Base-by-base conservation (phyloP, 2,888 invertebrate species). In the Caenorhabditis sp. region DNA sequence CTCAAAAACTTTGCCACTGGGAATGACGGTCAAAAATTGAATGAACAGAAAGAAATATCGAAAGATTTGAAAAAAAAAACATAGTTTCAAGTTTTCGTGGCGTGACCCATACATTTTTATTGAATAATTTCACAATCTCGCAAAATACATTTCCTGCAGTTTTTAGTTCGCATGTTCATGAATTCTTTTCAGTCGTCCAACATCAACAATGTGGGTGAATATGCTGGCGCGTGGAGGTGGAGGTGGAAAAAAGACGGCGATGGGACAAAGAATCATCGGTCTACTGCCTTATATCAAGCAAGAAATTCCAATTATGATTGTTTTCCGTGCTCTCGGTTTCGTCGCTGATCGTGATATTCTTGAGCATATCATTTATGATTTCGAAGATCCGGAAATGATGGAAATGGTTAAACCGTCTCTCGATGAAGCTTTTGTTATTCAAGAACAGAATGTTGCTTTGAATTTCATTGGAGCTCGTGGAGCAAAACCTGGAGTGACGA, bases 371-470 rank as follows among this genome's bases (percentile, higher is more conserved):
- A 99, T 99, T 86, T 99, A 99, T 89, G 99, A 99, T 88, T 99
- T 99, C 90, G 97, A 99, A 89, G 99, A 99, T 90, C 97, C 96
- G 8, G 99, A 99, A 91, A 97, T 99, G 97, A 99, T 99, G 97
- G 99, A 99, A 91, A 97, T 99, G 97, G 97, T 96, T 0, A 99
- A 99, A 89, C 99, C 99, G 0, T 97, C 97, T 0, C 90, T 99
- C 66, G 99, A 99, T 89, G 99, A 99, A 90, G 99, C 99, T 54
- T 99, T 99, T 89, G 97, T 97, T 0, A 95, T 99, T 82, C 69
- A 99, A 90, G 99, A 99, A 88, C 99, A 99, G 89, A 96, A 94
- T 90, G 96, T 99, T 3, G 99, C 99, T 0, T 90, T 99, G 21
- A 99, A 97, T 89, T 99, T 99, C 86, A 99, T 99, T 86, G 99